Percentiles rank a stretch among this genome's conserved stretches.
These are phyloP conservation scores for Heliconius charithonia DNA, from an alignment of 2,888 invertebrate species.

Conservation along the genomic window DNA sequence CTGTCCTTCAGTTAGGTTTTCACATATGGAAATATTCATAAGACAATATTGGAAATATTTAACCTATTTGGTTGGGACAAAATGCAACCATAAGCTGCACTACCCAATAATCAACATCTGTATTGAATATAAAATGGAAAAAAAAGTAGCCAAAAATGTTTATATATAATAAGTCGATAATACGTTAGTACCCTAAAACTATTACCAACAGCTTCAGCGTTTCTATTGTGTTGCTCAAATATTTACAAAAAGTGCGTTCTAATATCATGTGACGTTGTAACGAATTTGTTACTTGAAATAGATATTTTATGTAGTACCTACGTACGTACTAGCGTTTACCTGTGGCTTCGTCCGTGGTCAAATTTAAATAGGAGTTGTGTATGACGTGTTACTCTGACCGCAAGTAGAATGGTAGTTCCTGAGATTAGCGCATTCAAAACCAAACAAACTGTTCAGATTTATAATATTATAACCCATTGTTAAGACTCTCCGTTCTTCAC, in stretches of 20 bases:
- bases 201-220: constrained; percentile 15
- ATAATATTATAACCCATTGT: neutral
- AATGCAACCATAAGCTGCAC: too few species aligned
- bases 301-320: constrained; percentile 24
- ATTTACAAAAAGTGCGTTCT: constrained; percentile 44
- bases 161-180: neutral
- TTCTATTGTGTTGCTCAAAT: constrained; percentile 40
- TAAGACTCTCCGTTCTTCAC: too few species aligned
- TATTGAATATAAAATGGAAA: neutral
- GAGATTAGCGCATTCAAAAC: neutral
- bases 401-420: neutral
- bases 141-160: neutral
- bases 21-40: neutral
- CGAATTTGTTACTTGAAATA: constrained; percentile 25
- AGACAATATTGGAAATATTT: neutral
- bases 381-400: neutral
- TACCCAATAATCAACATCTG: too few species aligned
- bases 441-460: neutral
- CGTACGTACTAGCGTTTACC: neutral
- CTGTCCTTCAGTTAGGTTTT: neutral
- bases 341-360: neutral
- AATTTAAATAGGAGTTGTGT: too few species aligned
- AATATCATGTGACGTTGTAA: constrained; percentile 43
- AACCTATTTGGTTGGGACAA: neutral
- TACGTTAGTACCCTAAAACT: constrained; percentile 7